Conservation (phyloP, 2,888 invertebrate genomes). For the Catocala sponsa region DNA sequence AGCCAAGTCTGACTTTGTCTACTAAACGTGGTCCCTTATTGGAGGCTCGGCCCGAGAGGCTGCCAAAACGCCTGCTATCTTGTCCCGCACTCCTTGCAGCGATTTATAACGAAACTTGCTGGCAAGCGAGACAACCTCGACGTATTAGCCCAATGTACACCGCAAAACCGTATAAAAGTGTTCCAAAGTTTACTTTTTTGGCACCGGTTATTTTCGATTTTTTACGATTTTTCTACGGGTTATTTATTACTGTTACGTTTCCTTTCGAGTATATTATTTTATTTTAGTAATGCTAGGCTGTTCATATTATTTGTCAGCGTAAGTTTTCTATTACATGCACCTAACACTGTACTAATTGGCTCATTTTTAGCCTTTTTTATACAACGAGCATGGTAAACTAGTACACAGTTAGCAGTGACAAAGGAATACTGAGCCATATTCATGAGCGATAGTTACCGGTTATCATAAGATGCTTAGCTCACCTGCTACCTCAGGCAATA, state of each 20-base stretch:
- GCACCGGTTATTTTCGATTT: constrained; percentile 30
- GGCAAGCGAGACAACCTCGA: constrained; percentile 58
- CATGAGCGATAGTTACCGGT: no score
- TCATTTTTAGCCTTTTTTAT: no score
- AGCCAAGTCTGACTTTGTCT: constrained; percentile 29
- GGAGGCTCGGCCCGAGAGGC: constrained; percentile 30
- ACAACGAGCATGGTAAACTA: no score
- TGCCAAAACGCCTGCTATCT: constrained; percentile 54
- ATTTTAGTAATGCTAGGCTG: no score
- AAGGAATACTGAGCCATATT: no score
- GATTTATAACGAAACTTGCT: constrained; percentile 67
- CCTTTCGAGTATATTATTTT: constrained; percentile 15
- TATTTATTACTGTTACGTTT: constrained; percentile 19
- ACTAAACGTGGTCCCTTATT: constrained; percentile 30
- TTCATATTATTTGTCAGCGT: no score
- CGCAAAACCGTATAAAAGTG: constrained; percentile 54
- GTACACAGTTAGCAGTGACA: no score
- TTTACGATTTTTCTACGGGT: constrained; percentile 13
- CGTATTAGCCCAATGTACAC: constrained; percentile 55
- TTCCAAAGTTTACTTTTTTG: constrained; percentile 49
- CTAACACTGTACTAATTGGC: no score
- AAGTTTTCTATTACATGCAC: no score
- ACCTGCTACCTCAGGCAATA: no score
- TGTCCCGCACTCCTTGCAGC: constrained; percentile 50
- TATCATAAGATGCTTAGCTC: no score